These are phyloP conservation scores for Tipula vernalis DNA, from an alignment of 2,888 invertebrate genomes.

Conservation along the genomic window DNA sequence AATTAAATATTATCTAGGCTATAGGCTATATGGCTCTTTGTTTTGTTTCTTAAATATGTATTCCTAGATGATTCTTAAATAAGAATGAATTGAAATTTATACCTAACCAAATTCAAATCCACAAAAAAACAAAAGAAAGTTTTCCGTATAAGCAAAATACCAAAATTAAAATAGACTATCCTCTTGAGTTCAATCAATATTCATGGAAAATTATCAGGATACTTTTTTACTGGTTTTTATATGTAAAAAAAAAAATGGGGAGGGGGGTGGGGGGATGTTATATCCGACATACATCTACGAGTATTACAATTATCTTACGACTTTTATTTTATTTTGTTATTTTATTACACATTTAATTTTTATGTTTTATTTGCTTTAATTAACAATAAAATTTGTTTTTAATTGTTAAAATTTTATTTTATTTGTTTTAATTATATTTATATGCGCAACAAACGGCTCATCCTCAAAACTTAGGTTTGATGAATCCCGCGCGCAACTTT, in stretches of 20 bases:
- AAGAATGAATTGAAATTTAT: neutral
- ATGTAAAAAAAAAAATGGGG: neutral
- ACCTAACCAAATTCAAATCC: neutral
- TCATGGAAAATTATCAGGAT: neutral
- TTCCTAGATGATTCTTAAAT: neutral
- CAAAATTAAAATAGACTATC: neutral
- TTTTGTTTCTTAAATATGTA: neutral
- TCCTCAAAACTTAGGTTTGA: neutral
- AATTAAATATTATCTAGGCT: neutral
- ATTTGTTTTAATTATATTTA: neutral
- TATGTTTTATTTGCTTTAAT: neutral
- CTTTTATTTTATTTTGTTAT: neutral
- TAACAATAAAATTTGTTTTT: neutral
- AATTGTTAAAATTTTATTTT: neutral
- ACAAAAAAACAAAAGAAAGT: neutral
- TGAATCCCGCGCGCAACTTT: neutral
- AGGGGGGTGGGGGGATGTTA: neutral
- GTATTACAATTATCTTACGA: neutral
- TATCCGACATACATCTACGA: neutral
- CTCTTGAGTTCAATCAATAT: constrained; percentile 4
- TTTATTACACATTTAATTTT: neutral
- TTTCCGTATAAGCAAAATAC: neutral
- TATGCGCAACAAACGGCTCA: neutral
- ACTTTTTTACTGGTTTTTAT: neutral
- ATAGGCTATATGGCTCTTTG: neutral